Evolutionary conservation across 2,888 invertebrate genomes (phyloP), one percentile per base, ranked within the genome.

Genomic region (Biston stratarius): DNA sequence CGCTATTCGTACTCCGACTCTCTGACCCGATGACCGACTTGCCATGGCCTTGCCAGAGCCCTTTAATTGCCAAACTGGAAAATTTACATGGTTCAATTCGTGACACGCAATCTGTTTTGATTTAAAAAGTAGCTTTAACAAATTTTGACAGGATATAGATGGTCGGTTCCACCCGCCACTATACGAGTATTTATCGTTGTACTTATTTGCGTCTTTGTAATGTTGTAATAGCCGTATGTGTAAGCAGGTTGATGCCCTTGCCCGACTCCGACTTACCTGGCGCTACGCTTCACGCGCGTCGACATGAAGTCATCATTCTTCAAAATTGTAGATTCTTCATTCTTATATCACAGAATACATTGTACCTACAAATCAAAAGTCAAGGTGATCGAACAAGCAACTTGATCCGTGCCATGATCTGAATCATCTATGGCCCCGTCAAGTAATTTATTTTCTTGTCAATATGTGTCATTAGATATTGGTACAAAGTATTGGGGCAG

Each of bases 21-120:
- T 84, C 79, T 87, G 90, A 90, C 90, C 91, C 83, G 86, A 78
- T 92, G 87, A 91, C 91, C 91, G 91, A 90, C 80, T 86, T 90
- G 88, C 80, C 83, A 77, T 85, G 83, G 83, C 88, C 86, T 87
- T 88, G 85, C 77, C 77, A 75, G 78, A 82, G 79, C 84, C 85
- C 84, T 86, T 84, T 85, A 80, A 82, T 82, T 82, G 81, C 74
- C 79, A 72, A 80, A 74, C 77, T 79, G 75, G 80, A 77, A 84
- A 87, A 87, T 87, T 86, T 86, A 83, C 87, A 87, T 86, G 77
- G 77, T 76, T 77, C 80, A 36, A 52, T 53, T 77, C 67, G 68
- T 69, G 76, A 74, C 86, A 87, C 85, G 86, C 62, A 44, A 71
- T 58, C 60, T 69, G 67, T 64, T 69, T 70, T 62, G 45, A 65